These are phyloP conservation scores for Hypolimnas misippus DNA, from an alignment of 2,888 invertebrate species.

Conservation along the genomic window DNA sequence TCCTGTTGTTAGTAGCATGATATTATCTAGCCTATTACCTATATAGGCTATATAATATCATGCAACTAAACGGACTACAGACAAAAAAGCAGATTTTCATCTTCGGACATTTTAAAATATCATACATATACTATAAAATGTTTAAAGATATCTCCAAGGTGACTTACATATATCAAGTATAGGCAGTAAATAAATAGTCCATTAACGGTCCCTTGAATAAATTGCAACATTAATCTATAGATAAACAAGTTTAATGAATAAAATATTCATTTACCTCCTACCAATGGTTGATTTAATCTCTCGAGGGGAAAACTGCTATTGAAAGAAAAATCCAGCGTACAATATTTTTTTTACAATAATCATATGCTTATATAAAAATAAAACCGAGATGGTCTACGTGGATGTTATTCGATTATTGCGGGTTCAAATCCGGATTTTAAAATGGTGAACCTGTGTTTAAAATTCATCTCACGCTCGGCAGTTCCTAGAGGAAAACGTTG, in stretches of 20 bases:
- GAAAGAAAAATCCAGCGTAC: not conserved
- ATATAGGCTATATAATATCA: too few species aligned
- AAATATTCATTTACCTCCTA: not conserved
- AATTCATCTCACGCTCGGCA: not conserved
- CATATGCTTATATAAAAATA: too few species aligned
- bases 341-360: too few species aligned
- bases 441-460: not conserved
- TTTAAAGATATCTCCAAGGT: not conserved
- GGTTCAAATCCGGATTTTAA: not conserved
- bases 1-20: too few species aligned
- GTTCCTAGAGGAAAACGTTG: too few species aligned
- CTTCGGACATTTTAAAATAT: too few species aligned
- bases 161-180: not conserved
- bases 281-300: constrained; percentile 1
- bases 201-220: not conserved
- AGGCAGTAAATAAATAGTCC: not conserved
- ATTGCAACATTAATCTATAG: not conserved
- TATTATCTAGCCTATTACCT: too few species aligned
- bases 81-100: too few species aligned
- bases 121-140: too few species aligned
- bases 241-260: not conserved
- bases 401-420: not conserved
- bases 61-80: too few species aligned
- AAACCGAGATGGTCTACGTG: not conserved
- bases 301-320: not conserved